Evolutionary conservation across 2,113 vertebrate species (phyloP).

Genomic region (Ancistrus triradiatus): DNA sequence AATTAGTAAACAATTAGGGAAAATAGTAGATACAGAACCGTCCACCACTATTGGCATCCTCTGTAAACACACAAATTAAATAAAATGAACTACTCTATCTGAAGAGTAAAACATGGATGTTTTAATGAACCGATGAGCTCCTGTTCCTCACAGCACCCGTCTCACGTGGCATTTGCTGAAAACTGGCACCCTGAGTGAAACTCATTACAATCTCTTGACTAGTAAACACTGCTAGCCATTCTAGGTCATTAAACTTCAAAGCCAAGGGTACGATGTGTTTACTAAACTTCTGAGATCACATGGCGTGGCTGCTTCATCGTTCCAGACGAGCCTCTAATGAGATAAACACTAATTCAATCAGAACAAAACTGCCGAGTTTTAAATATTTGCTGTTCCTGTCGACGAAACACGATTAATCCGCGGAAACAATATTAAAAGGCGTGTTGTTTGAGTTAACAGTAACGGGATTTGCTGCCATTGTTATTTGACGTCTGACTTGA

Average conservation of each 20-base stretch:
- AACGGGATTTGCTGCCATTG: conserved; percentile 39
- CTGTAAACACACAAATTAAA: too few relatives aligned
- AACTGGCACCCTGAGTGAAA: conserved; percentile 27
- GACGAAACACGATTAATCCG: conserved; percentile 45
- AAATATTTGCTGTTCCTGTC: conserved; percentile 56
- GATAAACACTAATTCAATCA: conserved; percentile 54
- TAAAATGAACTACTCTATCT: too few relatives aligned
- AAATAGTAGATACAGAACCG: too few relatives aligned
- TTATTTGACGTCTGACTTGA: conserved; percentile 30
- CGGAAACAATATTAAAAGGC: conserved; percentile 40
- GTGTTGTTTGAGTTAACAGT: conserved; percentile 42
- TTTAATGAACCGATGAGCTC: too few relatives aligned
- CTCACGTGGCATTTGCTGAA: background rate
- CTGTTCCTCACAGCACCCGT: background rate
- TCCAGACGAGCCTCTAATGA: conserved; percentile 45
- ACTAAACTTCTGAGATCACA: conserved; percentile 50
- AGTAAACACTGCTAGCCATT: conserved; percentile 44
- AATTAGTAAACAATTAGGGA: too few relatives aligned
- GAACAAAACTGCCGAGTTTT: conserved; percentile 44
- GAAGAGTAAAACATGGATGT: too few relatives aligned
- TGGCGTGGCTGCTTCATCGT: conserved; percentile 40
- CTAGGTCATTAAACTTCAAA: conserved; percentile 49
- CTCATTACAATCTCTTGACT: too few relatives aligned
- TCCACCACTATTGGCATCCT: too few relatives aligned
- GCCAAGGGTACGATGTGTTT: conserved; percentile 45